Evolutionary conservation across 2,797 vertebrate genomes (phyloP).

Genomic region (Gymnothorax javanicus): DNA sequence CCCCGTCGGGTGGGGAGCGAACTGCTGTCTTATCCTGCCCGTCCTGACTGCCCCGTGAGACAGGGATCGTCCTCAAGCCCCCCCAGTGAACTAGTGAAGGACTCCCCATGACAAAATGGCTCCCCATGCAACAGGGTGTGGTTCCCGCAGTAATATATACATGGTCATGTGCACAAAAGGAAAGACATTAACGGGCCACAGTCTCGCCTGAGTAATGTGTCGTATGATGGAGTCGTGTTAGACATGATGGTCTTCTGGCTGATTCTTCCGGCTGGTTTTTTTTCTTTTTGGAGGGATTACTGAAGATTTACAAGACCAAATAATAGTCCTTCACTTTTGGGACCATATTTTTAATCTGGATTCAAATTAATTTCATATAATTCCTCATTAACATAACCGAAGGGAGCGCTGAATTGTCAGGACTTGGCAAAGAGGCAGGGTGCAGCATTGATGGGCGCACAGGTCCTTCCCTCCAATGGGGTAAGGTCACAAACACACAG

Average conservation of each 20-base stretch:
- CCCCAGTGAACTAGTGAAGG: neutral
- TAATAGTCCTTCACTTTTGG: slow-evolving; percentile 68
- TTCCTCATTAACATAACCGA: slow-evolving; percentile 68
- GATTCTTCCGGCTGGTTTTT: slow-evolving; percentile 45
- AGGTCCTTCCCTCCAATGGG: neutral
- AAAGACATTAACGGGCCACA: neutral
- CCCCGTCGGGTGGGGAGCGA: slow-evolving; percentile 43
- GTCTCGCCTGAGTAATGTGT: neutral
- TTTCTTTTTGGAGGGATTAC: slow-evolving; percentile 61
- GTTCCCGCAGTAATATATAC: neutral
- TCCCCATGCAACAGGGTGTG: no score
- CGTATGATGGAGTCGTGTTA: slow-evolving; percentile 30
- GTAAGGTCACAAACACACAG: neutral
- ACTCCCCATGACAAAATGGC: neutral
- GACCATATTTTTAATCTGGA: slow-evolving; percentile 72
- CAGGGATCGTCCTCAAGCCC: slow-evolving; percentile 32
- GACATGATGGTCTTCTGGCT: slow-evolving; percentile 51
- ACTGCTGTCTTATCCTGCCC: slow-evolving; percentile 31
- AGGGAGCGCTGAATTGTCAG: slow-evolving; percentile 53
- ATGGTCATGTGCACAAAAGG: neutral
- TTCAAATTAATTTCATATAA: slow-evolving; percentile 70
- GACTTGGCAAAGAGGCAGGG: slow-evolving; percentile 43
- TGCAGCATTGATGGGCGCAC: neutral
- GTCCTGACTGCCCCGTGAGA: slow-evolving; percentile 54
- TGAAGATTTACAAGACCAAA: slow-evolving; percentile 68